A percentile compares a stretch with the other conserved stretches of the same genome.
These are phyloP conservation scores for Orcinus orca DNA, from an alignment of 2,113 vertebrate genomes.

Conservation along the genomic window DNA sequence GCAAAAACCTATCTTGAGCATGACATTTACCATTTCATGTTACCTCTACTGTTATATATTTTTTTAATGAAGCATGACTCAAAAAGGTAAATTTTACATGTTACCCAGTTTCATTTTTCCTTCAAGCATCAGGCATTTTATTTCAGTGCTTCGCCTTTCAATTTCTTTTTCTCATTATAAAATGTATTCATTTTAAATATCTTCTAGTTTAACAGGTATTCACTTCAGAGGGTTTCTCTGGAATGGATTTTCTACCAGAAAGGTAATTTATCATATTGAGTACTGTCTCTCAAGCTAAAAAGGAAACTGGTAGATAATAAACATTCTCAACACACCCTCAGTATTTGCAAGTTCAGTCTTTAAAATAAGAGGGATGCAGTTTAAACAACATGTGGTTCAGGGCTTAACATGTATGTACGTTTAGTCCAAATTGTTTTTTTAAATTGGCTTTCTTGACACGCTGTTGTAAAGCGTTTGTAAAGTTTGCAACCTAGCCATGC, in stretches of 20 bases:
- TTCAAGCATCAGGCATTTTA: slow-evolving; percentile 28
- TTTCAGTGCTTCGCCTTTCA: slow-evolving; percentile 51
- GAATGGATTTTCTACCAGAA: slow-evolving; percentile 65
- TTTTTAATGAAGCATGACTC: neutral
- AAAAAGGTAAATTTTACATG: slow-evolving; percentile 35
- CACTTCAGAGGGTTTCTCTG: slow-evolving; percentile 59
- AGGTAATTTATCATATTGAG: slow-evolving; percentile 68
- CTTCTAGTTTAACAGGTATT: slow-evolving; percentile 60
- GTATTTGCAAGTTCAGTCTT: slow-evolving; percentile 50
- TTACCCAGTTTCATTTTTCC: slow-evolving; percentile 5
- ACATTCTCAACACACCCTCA: slow-evolving; percentile 34
- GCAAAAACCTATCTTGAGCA: neutral
- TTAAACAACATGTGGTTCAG: neutral
- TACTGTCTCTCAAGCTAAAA: slow-evolving; percentile 65
- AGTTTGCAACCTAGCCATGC: neutral
- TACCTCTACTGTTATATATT: neutral
- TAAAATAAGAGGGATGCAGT: slow-evolving; percentile 43
- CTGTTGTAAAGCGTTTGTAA: neutral
- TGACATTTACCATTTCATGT: neutral
- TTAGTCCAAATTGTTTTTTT: neutral
- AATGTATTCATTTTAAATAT: slow-evolving; percentile 71
- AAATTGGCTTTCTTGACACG: slow-evolving; percentile 20
- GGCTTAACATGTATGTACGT: neutral
- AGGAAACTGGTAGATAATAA: slow-evolving; percentile 69
- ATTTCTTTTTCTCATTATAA: slow-evolving; percentile 70